Conservation (phyloP, 2,888 invertebrate genomes). For the Himalopsyche japonica region DNA sequence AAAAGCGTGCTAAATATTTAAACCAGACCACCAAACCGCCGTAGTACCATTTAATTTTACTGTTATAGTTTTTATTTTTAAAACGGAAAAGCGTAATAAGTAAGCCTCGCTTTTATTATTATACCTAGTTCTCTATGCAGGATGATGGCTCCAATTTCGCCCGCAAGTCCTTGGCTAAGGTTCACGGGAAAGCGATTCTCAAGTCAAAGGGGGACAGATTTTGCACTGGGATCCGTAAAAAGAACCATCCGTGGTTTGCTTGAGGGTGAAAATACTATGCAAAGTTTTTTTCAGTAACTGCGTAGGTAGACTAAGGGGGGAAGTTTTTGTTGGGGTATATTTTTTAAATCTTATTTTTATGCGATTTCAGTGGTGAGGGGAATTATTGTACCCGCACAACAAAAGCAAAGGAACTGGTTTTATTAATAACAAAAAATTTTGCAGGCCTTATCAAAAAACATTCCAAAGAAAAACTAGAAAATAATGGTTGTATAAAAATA, state of each 20-base stretch:
- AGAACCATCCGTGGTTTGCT: conserved; percentile 36
- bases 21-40: conserved; percentile 15
- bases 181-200: background rate
- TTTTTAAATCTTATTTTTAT: conserved; percentile 36
- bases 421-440: no score
- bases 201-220: background rate
- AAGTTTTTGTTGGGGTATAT: conserved; percentile 33
- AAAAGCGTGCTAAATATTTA: conserved; percentile 28
- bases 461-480: no score
- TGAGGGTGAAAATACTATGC: conserved; percentile 25
- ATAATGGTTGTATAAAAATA: no score
- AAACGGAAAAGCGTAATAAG: conserved; percentile 33
- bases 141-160: conserved; percentile 33
- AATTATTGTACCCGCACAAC: conserved; percentile 1
- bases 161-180: background rate
- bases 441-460: no score
- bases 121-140: conserved; percentile 33
- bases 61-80: conserved; percentile 40
- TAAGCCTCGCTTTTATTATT: conserved; percentile 33
- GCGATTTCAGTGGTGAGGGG: conserved; percentile 6
- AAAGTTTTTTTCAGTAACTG: conserved; percentile 35
- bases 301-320: conserved; percentile 12
- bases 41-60: conserved; percentile 35
- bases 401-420: background rate
- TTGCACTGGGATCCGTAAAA: conserved; percentile 2